Percentiles rank a stretch among this genome's conserved stretches.
Conservation (phyloP, 2,113 vertebrate genomes). For the Fukomys damarensis region DNA sequence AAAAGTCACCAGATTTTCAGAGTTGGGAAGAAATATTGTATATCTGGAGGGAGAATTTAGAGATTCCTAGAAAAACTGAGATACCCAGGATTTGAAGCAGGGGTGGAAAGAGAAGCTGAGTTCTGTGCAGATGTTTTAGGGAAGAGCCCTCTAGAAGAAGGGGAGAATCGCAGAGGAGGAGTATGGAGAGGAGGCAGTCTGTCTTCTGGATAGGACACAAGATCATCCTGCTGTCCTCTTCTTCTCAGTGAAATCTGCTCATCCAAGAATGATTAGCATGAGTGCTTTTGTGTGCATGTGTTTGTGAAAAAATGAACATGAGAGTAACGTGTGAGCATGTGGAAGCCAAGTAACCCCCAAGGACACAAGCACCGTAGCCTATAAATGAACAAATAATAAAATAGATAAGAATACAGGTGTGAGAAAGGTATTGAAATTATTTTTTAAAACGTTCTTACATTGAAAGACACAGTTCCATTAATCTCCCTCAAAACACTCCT, state of each 20-base stretch:
- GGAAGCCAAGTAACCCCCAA: background rate
- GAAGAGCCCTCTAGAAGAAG: background rate
- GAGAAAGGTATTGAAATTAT: background rate
- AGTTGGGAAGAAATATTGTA: background rate
- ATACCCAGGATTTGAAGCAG: background rate
- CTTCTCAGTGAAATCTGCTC: background rate
- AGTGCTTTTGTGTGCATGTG: background rate
- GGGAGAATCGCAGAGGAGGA: background rate
- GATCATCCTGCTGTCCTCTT: background rate
- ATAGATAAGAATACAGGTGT: background rate
- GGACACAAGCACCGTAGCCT: background rate
- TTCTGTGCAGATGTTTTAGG: background rate
- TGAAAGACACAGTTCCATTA: background rate
- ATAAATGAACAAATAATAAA: background rate
- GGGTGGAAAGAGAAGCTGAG: background rate
- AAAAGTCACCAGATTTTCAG: background rate
- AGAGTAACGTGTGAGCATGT: background rate
- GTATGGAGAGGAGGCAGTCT: background rate
- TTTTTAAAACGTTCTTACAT: background rate
- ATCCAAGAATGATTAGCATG: background rate
- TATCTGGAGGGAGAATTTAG: background rate
- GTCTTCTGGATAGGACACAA: background rate
- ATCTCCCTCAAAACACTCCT: background rate
- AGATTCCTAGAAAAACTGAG: background rate
- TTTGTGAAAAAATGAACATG: background rate